Base-by-base conservation (phyloP, 2,888 invertebrate genomes). In the Lobophora halterata region DNA sequence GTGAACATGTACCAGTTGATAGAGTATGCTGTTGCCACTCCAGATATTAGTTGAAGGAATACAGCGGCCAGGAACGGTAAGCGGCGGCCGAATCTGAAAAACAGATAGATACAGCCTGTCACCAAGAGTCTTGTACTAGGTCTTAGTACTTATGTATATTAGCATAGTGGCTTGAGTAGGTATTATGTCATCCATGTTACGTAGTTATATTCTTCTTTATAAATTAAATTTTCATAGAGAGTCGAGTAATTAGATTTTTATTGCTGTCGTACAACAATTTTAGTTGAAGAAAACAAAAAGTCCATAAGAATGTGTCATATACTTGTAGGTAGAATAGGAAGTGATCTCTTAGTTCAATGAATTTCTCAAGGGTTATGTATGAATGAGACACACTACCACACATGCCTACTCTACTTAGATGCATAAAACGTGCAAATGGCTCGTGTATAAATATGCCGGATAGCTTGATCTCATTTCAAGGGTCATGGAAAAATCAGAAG, bases 41-140 rank as follows among this genome's bases (percentile, higher is more conserved):
- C 95, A 9, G 91, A 89, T 40, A 91, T 67, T 2, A 94, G 83
- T 75, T 95, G 95, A 19, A 95, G 80, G 24, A 93, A 80, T 7
- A 95, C 92, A 2, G 94, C 93, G 20, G 88, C 79, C 33, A 95
- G 88, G 58, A 96, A 89, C 1, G 95, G 94, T 40, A 89, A 77
- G 54, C 93, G 92, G 35, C 96, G 88, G 0, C 96, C 96, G 63
- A 83, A 93, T 65, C 95, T 95, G 71, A 6, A 44, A 46, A 11
- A n/a, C 25, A 38, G 31, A 16, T 5, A n/a, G n/a, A n/a, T n/a
- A n/a, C n/a, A n/a, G n/a, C n/a, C n/a, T n/a, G n/a, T n/a, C n/a
- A n/a, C n/a, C n/a, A n/a, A n/a, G n/a, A n/a, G n/a, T n/a, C n/a
- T n/a, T n/a, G n/a, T n/a, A n/a, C n/a, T n/a, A n/a, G n/a, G n/a